A percentile compares a stretch with the other conserved stretches of the same genome.
Conservation (phyloP, 2,888 invertebrate species). For the Anaspis maculata region DNA sequence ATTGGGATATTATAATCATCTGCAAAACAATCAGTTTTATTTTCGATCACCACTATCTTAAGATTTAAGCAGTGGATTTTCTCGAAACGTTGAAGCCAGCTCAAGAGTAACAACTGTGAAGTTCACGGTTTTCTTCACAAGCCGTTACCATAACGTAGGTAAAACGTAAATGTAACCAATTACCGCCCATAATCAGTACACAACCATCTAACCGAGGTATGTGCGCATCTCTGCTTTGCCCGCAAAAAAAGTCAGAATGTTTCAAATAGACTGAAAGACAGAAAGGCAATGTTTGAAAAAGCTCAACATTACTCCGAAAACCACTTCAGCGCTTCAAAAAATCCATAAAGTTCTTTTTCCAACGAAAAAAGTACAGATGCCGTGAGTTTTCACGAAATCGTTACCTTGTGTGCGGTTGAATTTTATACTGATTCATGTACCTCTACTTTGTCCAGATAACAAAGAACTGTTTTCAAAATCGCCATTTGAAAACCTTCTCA, state of each 20-base stretch:
- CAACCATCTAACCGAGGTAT: too few species aligned
- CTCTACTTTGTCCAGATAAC: constrained; percentile 41
- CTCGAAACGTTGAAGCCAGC: too few species aligned
- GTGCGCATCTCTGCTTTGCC: too few species aligned
- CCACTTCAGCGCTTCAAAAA: background rate
- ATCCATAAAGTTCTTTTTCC: background rate
- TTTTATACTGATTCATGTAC: constrained; percentile 22
- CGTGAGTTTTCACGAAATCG: too few species aligned
- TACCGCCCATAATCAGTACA: too few species aligned
- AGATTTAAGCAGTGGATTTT: too few species aligned
- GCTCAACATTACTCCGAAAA: background rate
- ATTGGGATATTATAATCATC: constrained; percentile 43
- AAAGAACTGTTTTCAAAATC: constrained; percentile 42
- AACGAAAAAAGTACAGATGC: too few species aligned
- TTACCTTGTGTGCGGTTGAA: background rate
- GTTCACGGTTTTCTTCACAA: too few species aligned
- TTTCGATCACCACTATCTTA: background rate
- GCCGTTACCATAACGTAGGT: too few species aligned
- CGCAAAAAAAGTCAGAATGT: background rate
- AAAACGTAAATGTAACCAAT: too few species aligned
- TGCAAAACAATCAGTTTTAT: constrained; percentile 14
- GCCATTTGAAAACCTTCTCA: constrained; percentile 39
- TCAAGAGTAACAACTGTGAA: too few species aligned
- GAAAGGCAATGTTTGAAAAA: background rate
- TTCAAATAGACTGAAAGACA: too few species aligned